Percentiles rank a stretch among this genome's conserved stretches.
These are phyloP conservation scores for Nixonia krombeini DNA, from an alignment of 1,140 invertebrate genomes.

Conservation along the genomic window DNA sequence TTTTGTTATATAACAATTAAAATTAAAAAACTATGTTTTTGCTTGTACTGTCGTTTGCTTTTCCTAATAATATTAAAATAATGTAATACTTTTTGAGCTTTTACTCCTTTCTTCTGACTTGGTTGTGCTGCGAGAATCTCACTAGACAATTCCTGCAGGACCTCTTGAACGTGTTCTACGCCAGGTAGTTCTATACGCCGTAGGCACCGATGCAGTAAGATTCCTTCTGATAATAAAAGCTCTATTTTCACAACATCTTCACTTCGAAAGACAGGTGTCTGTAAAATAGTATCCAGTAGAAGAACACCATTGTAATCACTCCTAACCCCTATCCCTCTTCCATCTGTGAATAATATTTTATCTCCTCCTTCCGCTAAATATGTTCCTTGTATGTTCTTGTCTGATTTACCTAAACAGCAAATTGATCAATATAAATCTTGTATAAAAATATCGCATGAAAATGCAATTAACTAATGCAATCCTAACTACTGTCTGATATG, in stretches of 20 bases:
- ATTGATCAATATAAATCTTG: too few species aligned
- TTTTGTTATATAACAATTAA: slow-evolving; percentile 3
- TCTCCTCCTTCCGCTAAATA: slow-evolving; percentile 84
- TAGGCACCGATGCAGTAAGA: slow-evolving; percentile 85
- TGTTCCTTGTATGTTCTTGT: slow-evolving; percentile 75
- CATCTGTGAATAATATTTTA: slow-evolving; percentile 87
- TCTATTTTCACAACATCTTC: slow-evolving; percentile 88
- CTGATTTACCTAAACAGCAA: slow-evolving; percentile 69
- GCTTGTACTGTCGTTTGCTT: not conserved
- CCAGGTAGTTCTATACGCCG: slow-evolving; percentile 79
- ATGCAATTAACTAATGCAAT: too few species aligned
- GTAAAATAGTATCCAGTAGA: slow-evolving; percentile 88
- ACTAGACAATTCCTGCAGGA: slow-evolving; percentile 82
- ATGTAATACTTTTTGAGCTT: slow-evolving; percentile 83
- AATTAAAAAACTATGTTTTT: slow-evolving; percentile 6
- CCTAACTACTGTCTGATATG: too few species aligned
- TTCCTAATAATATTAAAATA: slow-evolving; percentile 14
- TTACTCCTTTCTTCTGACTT: slow-evolving; percentile 85
- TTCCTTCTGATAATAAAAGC: slow-evolving; percentile 87
- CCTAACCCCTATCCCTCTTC: slow-evolving; percentile 83
- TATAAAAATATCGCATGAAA: too few species aligned
- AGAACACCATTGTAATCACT: slow-evolving; percentile 92
- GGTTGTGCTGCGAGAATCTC: slow-evolving; percentile 81
- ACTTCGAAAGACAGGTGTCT: slow-evolving; percentile 79
- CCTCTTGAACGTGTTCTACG: slow-evolving; percentile 82